Evolutionary conservation across 2,113 vertebrate species (phyloP).

Genomic region (Callipepla californica): DNA sequence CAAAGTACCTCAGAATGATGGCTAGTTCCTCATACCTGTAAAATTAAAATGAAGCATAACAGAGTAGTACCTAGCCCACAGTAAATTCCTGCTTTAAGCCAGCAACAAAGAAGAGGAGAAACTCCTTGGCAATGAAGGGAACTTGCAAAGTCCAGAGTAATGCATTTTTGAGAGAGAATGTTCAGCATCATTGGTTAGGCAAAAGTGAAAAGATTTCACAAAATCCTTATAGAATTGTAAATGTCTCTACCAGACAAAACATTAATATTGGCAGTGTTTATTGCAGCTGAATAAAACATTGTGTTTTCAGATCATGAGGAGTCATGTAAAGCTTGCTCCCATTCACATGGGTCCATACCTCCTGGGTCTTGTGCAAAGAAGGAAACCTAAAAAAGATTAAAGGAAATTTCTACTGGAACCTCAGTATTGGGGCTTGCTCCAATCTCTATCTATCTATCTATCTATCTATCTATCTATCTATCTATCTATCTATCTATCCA

Average conservation of each 20-base stretch:
- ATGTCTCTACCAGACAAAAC: constrained; percentile 8
- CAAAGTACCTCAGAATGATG: neutral
- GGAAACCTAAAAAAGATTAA: neutral
- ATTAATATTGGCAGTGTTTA: constrained; percentile 47
- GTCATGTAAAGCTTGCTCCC: constrained; percentile 33
- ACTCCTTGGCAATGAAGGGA: neutral
- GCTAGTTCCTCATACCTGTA: neutral
- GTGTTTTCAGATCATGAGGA: neutral
- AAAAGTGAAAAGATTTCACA: constrained; percentile 18
- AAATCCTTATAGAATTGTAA: constrained; percentile 39
- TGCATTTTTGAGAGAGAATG: neutral
- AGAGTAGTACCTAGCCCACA: neutral
- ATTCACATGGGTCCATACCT: neutral
- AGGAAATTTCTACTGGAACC: constrained; percentile 22
- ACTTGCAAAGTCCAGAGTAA: neutral
- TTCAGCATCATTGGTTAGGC: neutral
- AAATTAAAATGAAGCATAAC: neutral
- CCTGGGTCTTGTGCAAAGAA: neutral
- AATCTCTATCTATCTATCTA: neutral
- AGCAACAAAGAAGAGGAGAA: neutral
- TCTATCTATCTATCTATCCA: neutral
- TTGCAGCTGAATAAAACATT: constrained; percentile 41
- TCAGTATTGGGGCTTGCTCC: neutral
- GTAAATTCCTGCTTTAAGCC: constrained; percentile 2
- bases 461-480: too few relatives aligned